Evolutionary conservation across 2,888 invertebrate genomes (phyloP).

Genomic region (Lypha dubia): DNA sequence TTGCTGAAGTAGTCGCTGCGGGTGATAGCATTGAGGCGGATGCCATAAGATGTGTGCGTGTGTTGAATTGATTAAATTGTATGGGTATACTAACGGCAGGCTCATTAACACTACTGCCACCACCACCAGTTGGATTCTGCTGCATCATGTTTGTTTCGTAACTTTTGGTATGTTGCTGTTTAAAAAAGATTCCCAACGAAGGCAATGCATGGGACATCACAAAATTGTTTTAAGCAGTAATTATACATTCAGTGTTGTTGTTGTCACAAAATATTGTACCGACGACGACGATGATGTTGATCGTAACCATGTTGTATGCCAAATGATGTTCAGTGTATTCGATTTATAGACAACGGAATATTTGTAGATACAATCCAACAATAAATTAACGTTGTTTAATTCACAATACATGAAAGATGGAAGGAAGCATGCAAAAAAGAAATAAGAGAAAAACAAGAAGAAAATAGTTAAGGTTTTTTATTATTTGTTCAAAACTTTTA

Average conservation of each 20-base stretch:
- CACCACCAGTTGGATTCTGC: constrained; percentile 56
- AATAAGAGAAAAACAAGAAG: constrained; percentile 15
- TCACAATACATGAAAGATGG: not conserved
- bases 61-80: constrained; percentile 82
- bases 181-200: constrained; percentile 35
- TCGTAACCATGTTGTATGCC: constrained; percentile 35
- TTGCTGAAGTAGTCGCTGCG: constrained; percentile 76
- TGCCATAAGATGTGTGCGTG: constrained; percentile 81
- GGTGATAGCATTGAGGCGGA: constrained; percentile 77
- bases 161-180: constrained; percentile 69
- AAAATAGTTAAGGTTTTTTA: constrained; percentile 7
- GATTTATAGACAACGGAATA: constrained; percentile 40
- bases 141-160: constrained; percentile 70
- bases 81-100: constrained; percentile 76
- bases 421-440: constrained; percentile 43
- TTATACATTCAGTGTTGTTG: constrained; percentile 41
- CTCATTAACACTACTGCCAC: constrained; percentile 23
- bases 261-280: constrained; percentile 11
- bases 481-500: not conserved
- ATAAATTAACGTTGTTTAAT: constrained; percentile 43
- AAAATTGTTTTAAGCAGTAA: constrained; percentile 47
- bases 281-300: constrained; percentile 27
- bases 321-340: constrained; percentile 39
- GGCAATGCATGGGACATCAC: constrained; percentile 24
- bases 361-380: constrained; percentile 32